Evolutionary conservation across 2,797 vertebrate species (phyloP), one percentile per base, ranked within the genome.

Genomic region (Acropternis orthonyx): DNA sequence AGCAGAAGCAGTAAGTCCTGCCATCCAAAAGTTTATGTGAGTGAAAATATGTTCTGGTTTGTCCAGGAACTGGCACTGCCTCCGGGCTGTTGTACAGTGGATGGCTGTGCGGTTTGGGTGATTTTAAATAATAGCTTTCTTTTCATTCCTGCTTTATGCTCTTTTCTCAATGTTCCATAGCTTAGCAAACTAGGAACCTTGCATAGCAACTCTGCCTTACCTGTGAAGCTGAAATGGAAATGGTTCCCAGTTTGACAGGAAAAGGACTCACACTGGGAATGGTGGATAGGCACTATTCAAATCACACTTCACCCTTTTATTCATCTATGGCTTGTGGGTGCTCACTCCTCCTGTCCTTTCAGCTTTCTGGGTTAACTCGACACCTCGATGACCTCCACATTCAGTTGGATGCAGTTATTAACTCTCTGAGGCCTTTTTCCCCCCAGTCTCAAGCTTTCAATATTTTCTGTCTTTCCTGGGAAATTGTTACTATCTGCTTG

Each of bases 21-120:
- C 32, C 32, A 51, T 41, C 24, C 14, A 34, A 27, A 87, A 68
- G 41, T 27, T 61, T 39, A 23, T 28, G 16, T 0, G 1, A 84
- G 18, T 44, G n/a, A 80, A 85, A 83, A 51, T 36, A 22, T 8
- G 1, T 32, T 92, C 15, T 65, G 18, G 37, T 80, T 51, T 52
- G 80, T 48, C 58, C 37, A 68, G 41, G 69, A 83, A 3, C 14
- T 19, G 34, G 10, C 10, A 34, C 20, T n/a, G 34, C 9, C 44
- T 49, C 51, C 1, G 4, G 34, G 10, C 2, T 61, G 22, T 14
- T 9, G n/a, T 14, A 28, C 0, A 0, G n/a, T 36, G 13, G 13
- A 26, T 30, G 27, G 3, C 36, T 36, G 18, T 66, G 27, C 67
- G 2, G 1, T 56, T 36, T 65, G 16, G 14, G 17, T 67, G 27